phyloP scores from a whole-genome alignment of 1,140 invertebrate genomes.

The Pygmarrhopalites habei region DNA sequence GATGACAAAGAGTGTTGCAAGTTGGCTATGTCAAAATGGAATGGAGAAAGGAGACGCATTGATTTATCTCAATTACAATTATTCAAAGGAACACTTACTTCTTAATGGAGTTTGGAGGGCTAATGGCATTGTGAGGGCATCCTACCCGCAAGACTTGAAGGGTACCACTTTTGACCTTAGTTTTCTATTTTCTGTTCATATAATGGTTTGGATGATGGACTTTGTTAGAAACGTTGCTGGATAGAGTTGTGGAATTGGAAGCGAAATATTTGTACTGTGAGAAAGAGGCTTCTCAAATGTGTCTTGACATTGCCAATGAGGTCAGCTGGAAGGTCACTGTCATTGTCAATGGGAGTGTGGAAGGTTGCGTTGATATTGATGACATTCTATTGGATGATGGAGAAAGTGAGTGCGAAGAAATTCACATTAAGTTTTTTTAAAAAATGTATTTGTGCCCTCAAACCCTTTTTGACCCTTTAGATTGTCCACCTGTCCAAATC shows the following conservation, averaged over 20 bases:
- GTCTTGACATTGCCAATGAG: not conserved
- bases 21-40: slow-evolving; percentile 15
- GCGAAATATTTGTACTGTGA: slow-evolving; percentile 12
- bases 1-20: slow-evolving; percentile 1
- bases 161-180: slow-evolving; percentile 3
- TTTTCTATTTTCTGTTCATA: not conserved
- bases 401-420: not conserved
- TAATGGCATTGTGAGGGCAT: slow-evolving; percentile 16
- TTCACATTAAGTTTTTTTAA: not conserved
- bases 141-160: slow-evolving; percentile 19
- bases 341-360: not conserved
- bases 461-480: not conserved
- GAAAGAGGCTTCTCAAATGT: not conserved
- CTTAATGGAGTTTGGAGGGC: slow-evolving; percentile 26
- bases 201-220: not conserved
- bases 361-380: not conserved
- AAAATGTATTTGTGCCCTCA: not conserved
- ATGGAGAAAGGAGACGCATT: slow-evolving; percentile 19
- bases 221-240: slow-evolving; percentile 4
- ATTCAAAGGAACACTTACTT: slow-evolving; percentile 3
- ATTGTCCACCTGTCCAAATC: slow-evolving; percentile 1
- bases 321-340: not conserved
- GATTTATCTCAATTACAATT: slow-evolving; percentile 11
- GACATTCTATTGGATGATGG: not conserved
- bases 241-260: slow-evolving; percentile 4